These are phyloP conservation scores for Tapirus indicus DNA, from an alignment of 2,797 vertebrate genomes.

Conservation along the genomic window DNA sequence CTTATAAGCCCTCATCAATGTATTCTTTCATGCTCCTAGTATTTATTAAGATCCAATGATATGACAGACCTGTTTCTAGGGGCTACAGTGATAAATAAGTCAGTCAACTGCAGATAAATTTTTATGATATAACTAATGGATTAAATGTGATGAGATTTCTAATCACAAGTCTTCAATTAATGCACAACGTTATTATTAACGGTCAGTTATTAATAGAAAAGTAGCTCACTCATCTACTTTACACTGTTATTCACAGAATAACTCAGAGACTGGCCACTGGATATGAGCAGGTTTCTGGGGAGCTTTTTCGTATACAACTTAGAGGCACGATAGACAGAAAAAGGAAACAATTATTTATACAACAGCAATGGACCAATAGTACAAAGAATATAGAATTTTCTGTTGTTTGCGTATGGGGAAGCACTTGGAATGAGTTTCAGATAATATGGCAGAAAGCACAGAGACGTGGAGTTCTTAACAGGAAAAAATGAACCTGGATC, in stretches of 20 bases:
- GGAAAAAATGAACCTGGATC: constrained; percentile 23
- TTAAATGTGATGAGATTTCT: neutral
- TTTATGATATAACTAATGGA: neutral
- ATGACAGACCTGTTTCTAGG: neutral
- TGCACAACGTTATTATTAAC: neutral
- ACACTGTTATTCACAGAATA: neutral
- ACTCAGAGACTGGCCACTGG: neutral
- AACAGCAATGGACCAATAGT: neutral
- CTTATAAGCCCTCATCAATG: neutral
- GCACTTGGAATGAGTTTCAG: constrained; percentile 1
- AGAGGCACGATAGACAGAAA: neutral
- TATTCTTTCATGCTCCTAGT: neutral
- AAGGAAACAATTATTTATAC: neutral
- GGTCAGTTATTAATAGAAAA: neutral
- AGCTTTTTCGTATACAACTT: neutral
- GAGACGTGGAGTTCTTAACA: neutral
- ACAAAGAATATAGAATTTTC: neutral
- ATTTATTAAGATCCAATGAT: neutral
- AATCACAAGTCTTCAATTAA: neutral
- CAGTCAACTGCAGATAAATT: neutral
- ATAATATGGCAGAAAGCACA: neutral
- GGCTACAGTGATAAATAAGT: neutral
- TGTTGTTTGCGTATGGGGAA: neutral
- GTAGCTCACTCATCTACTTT: neutral
- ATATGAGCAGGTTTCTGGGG: neutral